A percentile compares a stretch with the other conserved stretches of the same genome.
Conservation (phyloP, 2,113 vertebrate species). For the Cebidichthys violaceus region DNA sequence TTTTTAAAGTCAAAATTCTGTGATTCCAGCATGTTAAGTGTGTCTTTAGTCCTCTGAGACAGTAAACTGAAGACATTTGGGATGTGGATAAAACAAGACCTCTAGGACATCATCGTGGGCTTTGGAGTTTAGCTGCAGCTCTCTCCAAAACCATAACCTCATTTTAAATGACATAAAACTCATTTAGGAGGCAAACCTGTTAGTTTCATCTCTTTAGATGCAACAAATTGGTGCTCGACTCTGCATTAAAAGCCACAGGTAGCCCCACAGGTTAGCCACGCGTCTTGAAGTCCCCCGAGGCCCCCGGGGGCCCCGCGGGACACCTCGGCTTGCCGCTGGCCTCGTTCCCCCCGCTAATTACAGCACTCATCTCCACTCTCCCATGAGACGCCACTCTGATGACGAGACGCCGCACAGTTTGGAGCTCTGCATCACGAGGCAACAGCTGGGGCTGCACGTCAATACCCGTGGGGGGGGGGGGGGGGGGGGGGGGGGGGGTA, state of each 20-base stretch:
- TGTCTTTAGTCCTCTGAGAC: background rate
- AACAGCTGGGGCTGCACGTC: constrained; percentile 74
- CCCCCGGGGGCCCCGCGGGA: constrained; percentile 37
- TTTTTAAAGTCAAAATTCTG: background rate
- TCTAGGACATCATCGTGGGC: background rate
- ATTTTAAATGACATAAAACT: background rate
- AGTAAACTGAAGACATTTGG: background rate
- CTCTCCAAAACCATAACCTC: background rate
- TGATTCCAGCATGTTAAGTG: background rate
- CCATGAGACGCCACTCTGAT: constrained; percentile 64
- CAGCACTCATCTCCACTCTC: constrained; percentile 64
- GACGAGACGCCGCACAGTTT: constrained; percentile 54
- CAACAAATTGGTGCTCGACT: background rate
- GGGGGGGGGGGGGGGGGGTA: background rate
- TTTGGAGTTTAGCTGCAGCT: background rate
- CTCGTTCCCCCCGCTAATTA: constrained; percentile 74
- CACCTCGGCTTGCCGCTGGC: constrained; percentile 48
- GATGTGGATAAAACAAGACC: background rate
- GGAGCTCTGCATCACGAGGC: constrained; percentile 55
- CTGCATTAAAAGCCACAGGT: constrained; percentile 62
- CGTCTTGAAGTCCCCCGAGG: constrained; percentile 61
- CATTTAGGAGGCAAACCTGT: background rate
- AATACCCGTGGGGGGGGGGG: constrained; percentile 29
- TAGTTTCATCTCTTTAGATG: background rate
- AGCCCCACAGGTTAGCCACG: constrained; percentile 74